Evolutionary conservation across 2,113 vertebrate species (phyloP), one percentile per base, ranked within the genome.

Genomic region (Oophaga pumilio): DNA sequence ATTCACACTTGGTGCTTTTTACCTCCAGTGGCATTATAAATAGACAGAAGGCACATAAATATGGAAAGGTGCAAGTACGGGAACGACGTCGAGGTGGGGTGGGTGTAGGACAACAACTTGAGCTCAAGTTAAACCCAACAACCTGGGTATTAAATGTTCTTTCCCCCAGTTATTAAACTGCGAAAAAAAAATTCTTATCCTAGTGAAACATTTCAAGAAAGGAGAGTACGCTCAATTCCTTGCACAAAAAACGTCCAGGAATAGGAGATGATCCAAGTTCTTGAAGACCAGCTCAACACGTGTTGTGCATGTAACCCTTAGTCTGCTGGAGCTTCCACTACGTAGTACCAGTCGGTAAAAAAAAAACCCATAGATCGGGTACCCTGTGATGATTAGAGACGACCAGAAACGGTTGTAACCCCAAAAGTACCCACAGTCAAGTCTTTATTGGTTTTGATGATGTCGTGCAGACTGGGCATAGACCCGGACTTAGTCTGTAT

Each of bases 21-120:
- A 43, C 93, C 94, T 94, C 93, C 95, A 95, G 94, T 95, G 94
- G 94, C 94, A 92, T 95, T 94, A 93, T 94, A 94, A 96, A 97
- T 95, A 96, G 93, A 96, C 95, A 96, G 96, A 99, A 99, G 98
- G 97, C 98, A 99, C 98, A 93, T 97, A 96, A 98, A 97, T 96
- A 94, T 96, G 95, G 96, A 95, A 94, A 95, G 96, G 95, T 96
- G 94, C 95, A 94, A 97, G 93, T 95, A 94, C 91, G 93, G 94
- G 92, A 93, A 94, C 92, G 94, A 94, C 94, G 93, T 94, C 94
- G 91, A 93, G 94, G 93, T 93, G 93, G 94, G 93, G 93, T 89
- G 93, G 94, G 93, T 93, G 93, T 94, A 93, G 93, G 89, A 91
- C 89, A 94, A 93, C 93, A 90, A 91, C 90, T 92, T 93, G 92